Base-by-base conservation (phyloP, 2,888 invertebrate genomes). In the Cataglyphis albicans region DNA sequence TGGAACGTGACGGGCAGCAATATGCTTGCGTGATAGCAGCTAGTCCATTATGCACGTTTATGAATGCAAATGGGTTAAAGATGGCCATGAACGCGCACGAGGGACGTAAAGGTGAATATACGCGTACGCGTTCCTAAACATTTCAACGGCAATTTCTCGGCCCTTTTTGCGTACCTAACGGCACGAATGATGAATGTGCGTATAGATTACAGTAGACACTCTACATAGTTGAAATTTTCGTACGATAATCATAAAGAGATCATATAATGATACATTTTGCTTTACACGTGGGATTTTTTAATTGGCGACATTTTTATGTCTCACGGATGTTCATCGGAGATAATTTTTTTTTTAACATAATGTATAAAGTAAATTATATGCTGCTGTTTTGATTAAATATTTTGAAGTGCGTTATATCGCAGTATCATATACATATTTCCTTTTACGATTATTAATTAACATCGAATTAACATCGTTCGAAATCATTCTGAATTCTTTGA, bases 61-160 rank as follows among this genome's bases (percentile, higher is more conserved):
- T 78, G 59, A 68, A 78, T 78, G 78, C 68, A 78, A 78, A 78
- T 78, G 59, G 78, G 78, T 78, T 78, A 78, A 78, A 78, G 68
- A 78, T 78, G 78, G 78, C 78, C 78, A 59, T 78, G 78, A 68
- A 68, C 78, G 78, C 78, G 78, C 78, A 44, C 35, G 78, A 68
- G 59, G 78, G 68, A 68, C 78, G 78, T 78, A 78, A 78, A 78
- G 78, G 59, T 78, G 78, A 78, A 78, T 78, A 78, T 68, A 78
- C 68, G 78, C 68, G 44, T 78, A 68, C 29, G 52, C 76, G 76
- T 59, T 68, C 68, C 68, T 59, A 44, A 68, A 63, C 68, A 59
- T 78, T 68, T 78, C 68, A 78, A 25, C 44, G 44, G 78, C 59
- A 35, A 57, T 59, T 78, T 78, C 78, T 68, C 75, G 57, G 25